These are phyloP conservation scores for Botia kubotai DNA, from an alignment of 2,797 vertebrate genomes.

Conservation along the genomic window DNA sequence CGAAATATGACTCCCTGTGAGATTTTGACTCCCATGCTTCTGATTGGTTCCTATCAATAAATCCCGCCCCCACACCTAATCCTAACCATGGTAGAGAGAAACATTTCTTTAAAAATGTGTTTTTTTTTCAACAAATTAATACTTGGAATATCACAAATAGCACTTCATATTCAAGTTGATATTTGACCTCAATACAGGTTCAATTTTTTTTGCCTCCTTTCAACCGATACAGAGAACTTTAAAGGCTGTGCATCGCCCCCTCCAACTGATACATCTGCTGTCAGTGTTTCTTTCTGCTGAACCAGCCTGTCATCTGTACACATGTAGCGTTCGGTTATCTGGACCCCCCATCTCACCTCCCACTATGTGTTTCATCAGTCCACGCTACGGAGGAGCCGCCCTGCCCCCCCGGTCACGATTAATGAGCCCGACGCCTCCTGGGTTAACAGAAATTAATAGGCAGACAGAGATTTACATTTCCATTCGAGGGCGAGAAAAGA, in stretches of 20 bases:
- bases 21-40: too few species aligned
- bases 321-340: constrained; percentile 40
- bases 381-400: constrained; percentile 36
- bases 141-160: not conserved
- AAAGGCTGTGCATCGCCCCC: not conserved
- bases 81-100: too few species aligned
- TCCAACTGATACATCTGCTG: not conserved
- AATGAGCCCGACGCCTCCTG: constrained; percentile 56
- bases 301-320: constrained; percentile 30
- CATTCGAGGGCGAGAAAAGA: constrained; percentile 55
- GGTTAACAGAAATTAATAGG: constrained; percentile 62
- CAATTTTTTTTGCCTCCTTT: not conserved
- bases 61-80: too few species aligned
- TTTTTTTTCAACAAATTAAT: not conserved
- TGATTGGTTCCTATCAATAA: too few species aligned
- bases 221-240: not conserved
- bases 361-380: constrained; percentile 47
- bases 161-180: not conserved
- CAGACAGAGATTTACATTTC: constrained; percentile 66
- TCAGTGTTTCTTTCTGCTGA: constrained; percentile 10
- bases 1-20: too few species aligned
- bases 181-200: not conserved
- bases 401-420: constrained; percentile 54
- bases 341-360: constrained; percentile 38
- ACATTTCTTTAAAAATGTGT: not conserved